Evolutionary conservation across 2,113 vertebrate genomes (phyloP), one percentile per base, ranked within the genome.

Genomic region (Poeciliopsis prolifica): DNA sequence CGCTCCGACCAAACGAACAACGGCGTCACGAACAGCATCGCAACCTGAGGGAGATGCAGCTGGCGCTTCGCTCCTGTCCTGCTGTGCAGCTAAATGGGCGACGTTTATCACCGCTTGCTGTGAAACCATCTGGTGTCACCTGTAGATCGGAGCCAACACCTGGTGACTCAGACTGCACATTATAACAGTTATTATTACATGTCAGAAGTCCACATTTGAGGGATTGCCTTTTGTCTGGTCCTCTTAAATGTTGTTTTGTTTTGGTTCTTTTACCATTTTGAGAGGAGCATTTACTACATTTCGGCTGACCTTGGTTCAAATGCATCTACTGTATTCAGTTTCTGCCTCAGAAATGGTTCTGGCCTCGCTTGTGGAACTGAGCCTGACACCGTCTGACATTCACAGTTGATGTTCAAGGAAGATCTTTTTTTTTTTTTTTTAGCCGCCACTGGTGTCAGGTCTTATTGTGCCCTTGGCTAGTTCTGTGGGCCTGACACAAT

Each of bases 41-140:
- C 48, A 42, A 31, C 81, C 62, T 67, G 58, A 29, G 33, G 31
- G 71, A 80, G 67, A 70, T 62, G 77, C 80, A 84, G 70, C 86
- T 84, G 80, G 77, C 75, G 82, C 72, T 79, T 73, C 70, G 77
- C 67, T 78, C 31, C 31, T n/a, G 58, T 81, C 81, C 61, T 74
- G 78, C 82, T 77, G 81, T 72, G 75, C 40, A 19, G 76, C 79
- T 69, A 78, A 87, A 83, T 75, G 65, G 42, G 65, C 58, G 76
- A 79, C 72, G 61, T 82, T 83, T 48, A 19, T 48, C 73, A 76
- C 70, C 74, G 65, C n/a, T 77, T 63, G 28, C 72, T 69, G 81
- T 80, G 68, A 85, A 75, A 80, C 71, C 81, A 86, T 77, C 71
- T 87, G 84, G 65, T 77, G 72, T 80, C 73, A 76, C 70, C 44